Conservation (phyloP, 2,113 vertebrate species). For the Parus major region DNA sequence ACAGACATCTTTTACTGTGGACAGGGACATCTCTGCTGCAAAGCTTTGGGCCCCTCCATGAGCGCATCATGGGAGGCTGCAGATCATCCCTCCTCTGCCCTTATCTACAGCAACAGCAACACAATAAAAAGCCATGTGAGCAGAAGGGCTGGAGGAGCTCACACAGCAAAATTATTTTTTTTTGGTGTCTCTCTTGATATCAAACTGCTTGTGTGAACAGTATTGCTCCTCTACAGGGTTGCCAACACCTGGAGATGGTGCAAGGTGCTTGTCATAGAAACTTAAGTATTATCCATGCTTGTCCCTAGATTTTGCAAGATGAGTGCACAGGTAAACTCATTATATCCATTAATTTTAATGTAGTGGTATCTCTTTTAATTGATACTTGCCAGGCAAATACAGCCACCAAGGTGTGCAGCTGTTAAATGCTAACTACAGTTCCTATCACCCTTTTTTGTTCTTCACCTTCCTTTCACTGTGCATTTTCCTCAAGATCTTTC, state of each 20-base stretch:
- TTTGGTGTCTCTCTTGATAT: not conserved
- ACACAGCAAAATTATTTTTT: not conserved
- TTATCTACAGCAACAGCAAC: not conserved
- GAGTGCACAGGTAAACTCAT: not conserved
- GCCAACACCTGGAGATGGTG: not conserved
- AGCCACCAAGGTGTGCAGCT: not conserved
- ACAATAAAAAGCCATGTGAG: not conserved
- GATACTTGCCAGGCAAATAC: not conserved
- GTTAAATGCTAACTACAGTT: not conserved
- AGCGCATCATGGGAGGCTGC: not conserved
- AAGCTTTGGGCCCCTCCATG: not conserved
- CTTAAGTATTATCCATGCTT: not conserved
- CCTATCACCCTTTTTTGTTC: not conserved
- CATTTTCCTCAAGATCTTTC: constrained; percentile 39
- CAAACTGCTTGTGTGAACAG: not conserved
- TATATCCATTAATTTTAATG: not conserved
- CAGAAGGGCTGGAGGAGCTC: not conserved
- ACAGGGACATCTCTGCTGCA: not conserved
- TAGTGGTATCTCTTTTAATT: not conserved
- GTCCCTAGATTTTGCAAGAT: not conserved
- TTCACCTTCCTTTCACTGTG: not conserved
- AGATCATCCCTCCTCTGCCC: not conserved
- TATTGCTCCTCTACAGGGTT: not conserved
- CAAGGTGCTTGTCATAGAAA: not conserved
- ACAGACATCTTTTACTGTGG: not conserved